Evolutionary conservation across 1,140 invertebrate genomes (phyloP).

Genomic region (Magallana ariakensis): DNA sequence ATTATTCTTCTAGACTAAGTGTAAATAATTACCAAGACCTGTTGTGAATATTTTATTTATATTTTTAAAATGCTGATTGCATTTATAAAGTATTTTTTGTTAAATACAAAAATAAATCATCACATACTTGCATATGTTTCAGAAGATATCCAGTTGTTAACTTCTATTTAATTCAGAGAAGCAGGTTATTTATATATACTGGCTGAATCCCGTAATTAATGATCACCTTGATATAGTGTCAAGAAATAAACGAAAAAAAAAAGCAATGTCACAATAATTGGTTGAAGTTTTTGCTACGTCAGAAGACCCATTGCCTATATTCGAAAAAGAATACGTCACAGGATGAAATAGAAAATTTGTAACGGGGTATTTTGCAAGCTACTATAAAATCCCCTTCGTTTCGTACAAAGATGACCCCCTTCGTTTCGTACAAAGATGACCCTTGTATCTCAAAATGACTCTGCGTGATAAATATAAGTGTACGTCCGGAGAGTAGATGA

Average conservation of each 20-base stretch:
- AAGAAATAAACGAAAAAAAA: background rate
- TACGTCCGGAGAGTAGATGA: too few relatives aligned
- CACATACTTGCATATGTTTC: slow-evolving; percentile 20
- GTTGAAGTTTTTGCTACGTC: background rate
- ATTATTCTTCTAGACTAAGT: background rate
- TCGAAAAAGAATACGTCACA: background rate
- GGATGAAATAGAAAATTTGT: background rate
- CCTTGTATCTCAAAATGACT: too few relatives aligned
- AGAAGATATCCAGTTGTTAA: background rate
- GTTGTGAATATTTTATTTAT: background rate
- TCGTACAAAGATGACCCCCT: too few relatives aligned
- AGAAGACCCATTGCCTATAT: background rate
- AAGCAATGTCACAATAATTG: background rate
- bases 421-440: too few relatives aligned
- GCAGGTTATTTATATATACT: background rate
- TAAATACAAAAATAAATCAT: background rate
- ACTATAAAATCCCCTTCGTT: too few relatives aligned
- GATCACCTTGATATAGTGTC: background rate
- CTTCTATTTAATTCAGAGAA: background rate
- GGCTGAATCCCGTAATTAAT: background rate
- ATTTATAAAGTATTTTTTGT: background rate
- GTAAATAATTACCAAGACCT: background rate
- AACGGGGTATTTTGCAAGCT: too few relatives aligned
- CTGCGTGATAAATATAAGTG: too few relatives aligned
- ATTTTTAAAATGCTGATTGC: background rate